Conservation (phyloP, 2,888 invertebrate genomes). For the Andrena chrysosceles region DNA sequence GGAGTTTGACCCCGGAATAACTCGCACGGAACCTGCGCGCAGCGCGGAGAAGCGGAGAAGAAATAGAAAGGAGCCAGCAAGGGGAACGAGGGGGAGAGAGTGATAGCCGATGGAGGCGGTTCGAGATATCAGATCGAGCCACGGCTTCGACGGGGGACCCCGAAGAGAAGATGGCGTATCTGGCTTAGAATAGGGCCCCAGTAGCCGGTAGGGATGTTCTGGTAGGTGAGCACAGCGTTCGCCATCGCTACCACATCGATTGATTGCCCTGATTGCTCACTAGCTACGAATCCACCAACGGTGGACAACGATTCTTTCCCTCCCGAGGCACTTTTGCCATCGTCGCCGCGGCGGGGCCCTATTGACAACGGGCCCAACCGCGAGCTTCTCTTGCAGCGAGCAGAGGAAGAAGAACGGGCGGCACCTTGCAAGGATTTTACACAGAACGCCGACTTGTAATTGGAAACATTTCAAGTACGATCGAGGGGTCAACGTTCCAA, state of each 20-base stretch:
- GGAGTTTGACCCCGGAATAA: slow-evolving; percentile 74
- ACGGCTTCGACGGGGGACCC: slow-evolving; percentile 60
- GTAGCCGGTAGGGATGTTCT: slow-evolving; percentile 80
- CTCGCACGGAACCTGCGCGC: slow-evolving; percentile 66
- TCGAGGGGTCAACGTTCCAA: slow-evolving; percentile 37
- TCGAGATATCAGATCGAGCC: slow-evolving; percentile 77
- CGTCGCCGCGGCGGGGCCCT: neutral
- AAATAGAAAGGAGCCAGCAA: slow-evolving; percentile 10
- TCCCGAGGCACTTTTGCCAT: neutral
- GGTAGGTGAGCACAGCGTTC: slow-evolving; percentile 79
- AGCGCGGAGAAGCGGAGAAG: slow-evolving; percentile 3
- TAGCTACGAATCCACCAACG: slow-evolving; percentile 54
- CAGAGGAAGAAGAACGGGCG: slow-evolving; percentile 42
- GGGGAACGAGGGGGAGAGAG: slow-evolving; percentile 51
- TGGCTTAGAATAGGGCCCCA: slow-evolving; percentile 69
- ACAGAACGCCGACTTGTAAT: slow-evolving; percentile 57
- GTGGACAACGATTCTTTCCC: slow-evolving; percentile 4
- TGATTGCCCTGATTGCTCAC: slow-evolving; percentile 78
- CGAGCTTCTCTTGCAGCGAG: neutral
- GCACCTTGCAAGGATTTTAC: slow-evolving; percentile 55
- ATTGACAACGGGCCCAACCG: slow-evolving; percentile 32
- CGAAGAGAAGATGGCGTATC: slow-evolving; percentile 78
- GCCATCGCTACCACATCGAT: slow-evolving; percentile 80
- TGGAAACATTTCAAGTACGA: slow-evolving; percentile 51
- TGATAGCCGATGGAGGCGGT: slow-evolving; percentile 76